phyloP scores from a whole-genome alignment of 1,140 invertebrate genomes.

The Apocrypta bakeri region DNA sequence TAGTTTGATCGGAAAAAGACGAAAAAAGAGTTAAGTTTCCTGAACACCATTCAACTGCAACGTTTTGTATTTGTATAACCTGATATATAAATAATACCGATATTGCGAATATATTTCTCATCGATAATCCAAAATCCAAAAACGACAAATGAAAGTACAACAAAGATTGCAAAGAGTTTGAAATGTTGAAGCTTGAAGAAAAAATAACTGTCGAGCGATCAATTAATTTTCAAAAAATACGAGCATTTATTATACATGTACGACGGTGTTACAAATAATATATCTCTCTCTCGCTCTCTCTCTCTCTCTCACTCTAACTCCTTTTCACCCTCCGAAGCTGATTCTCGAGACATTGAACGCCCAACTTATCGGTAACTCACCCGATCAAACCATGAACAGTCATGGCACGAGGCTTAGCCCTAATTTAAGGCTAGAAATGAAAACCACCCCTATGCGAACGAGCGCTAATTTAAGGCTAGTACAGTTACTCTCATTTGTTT shows the following conservation, averaged over 20 bases:
- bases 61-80: not conserved
- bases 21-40: not conserved
- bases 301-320: not conserved
- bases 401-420: constrained; percentile 69
- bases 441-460: constrained; percentile 65
- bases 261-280: constrained; percentile 26
- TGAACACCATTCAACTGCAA: not conserved
- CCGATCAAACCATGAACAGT: constrained; percentile 70
- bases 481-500: constrained; percentile 72
- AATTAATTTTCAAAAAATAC: constrained; percentile 46
- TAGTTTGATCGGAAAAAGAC: not conserved
- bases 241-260: constrained; percentile 13
- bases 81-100: not conserved
- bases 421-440: constrained; percentile 75
- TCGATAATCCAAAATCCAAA: not conserved
- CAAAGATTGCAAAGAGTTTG: not conserved
- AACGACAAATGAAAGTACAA: not conserved
- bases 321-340: not conserved
- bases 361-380: constrained; percentile 61
- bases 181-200: not conserved
- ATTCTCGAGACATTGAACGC: constrained; percentile 57
- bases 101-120: not conserved
- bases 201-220: constrained; percentile 26
- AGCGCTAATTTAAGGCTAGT: constrained; percentile 73
- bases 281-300: too few relatives aligned